Base-by-base conservation (phyloP, 92 coral and sea anemone species). In the Umimayanthus kanabou region DNA sequence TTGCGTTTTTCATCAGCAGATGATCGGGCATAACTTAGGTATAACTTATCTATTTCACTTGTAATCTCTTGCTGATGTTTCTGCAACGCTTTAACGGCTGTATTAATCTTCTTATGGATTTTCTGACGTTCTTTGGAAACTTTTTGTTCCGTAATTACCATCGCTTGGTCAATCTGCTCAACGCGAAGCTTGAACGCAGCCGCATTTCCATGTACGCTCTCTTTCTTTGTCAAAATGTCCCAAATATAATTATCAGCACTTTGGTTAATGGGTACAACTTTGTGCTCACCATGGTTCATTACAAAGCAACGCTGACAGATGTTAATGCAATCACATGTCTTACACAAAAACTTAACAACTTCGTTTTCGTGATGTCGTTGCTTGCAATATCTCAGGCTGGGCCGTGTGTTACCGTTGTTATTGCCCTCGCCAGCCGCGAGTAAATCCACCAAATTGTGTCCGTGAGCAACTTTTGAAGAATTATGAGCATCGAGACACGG, bases 1-100 rank as follows among this genome's bases (percentile, higher is more conserved):
- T 83, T 70, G 47, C 87, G 61, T 83, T 83, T 83, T 29, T 83
- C 87, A 71, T 83, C 87, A 22, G 58, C 73, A 47, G 87, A 61
- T 13, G 87, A 47, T 47, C 45, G 79, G 5, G 43, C 40, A 83
- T 83, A 83, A 29, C 87, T 70, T 47, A 39, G 78, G 15, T 83
- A 71, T 28, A 29, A 20, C 10, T 70, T 83, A 26, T 83, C 87
- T 71, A 83, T 83, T 69, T 83, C 87, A 26, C 64, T 70, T 47
- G 87, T 0, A 29, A 83, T 50, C 26, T 83, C 66, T 30, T 83
- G 65, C 45, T 50, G 47, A 45, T 83, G 87, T 70, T 70, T 83
- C 64, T 83, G 61, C 6, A 83, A 29, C 6, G 87, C 78, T 71
- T 83, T 69, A 13, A 83, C 77, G 26, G 78, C 53, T 20, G 66